Evolutionary conservation across 2,113 vertebrate genomes (phyloP), one percentile per base, ranked within the genome.

Genomic region (Sakesphorus luctuosus): DNA sequence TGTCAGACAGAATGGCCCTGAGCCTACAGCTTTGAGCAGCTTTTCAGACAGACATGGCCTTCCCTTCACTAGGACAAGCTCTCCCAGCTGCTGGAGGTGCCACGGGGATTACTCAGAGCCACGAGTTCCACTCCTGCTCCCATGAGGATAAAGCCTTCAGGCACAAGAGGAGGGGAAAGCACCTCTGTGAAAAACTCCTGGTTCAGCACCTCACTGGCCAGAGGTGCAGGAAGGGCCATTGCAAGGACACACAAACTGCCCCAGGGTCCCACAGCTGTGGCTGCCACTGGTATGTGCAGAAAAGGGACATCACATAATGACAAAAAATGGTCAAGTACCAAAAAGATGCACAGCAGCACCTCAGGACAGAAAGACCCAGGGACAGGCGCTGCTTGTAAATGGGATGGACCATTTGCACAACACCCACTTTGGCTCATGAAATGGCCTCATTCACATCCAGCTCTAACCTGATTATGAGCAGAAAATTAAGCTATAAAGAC

Each of bases 401-500:
- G 10, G 68, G 33, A 46, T 0, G 14, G 62, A 23, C 20, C 40
- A 25, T 2, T n/a, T 28, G 50, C 68, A 89, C 56, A 33, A 11
- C 43, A 71, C 83, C 65, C 76, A 46, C 23, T 62, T 24, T 1
- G 4, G 85, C 33, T 15, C 7, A 7, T 0, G 33, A n/a, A 94
- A 87, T 6, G 3, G 21, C 26, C 53, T 56, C 6, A 0, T n/a
- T 82, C 58, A 15, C 33, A 58, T 2, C 81, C 78, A 78, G 62
- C 84, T 63, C 67, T 90, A 96, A 95, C 62, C 84, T 91, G 84
- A 95, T 91, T 79, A 93, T 0, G 8, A 71, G 71, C 93, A 95
- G 87, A 96, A 97, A 96, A 95, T 93, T 20, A 82, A 62, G 81
- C 78, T 62, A 33, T 58, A 89, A 93, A 96, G 93, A 96, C 96